phyloP scores from a whole-genome alignment of 2,888 invertebrate species.

The Eupithecia subumbrata region DNA sequence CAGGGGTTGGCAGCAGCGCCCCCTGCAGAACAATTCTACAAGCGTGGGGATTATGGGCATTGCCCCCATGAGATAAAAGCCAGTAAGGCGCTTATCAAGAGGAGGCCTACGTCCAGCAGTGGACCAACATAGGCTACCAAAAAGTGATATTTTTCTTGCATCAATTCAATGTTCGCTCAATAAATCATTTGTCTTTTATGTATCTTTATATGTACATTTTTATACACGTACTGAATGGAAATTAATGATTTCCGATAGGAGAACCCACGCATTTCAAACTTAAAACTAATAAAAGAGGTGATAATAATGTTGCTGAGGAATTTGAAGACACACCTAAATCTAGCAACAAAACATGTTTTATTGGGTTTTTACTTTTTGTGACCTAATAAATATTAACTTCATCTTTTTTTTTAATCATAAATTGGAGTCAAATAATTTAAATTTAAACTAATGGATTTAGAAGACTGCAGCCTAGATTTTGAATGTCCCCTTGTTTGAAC shows the following conservation, averaged over 20 bases:
- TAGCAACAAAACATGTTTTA: constrained; percentile 20
- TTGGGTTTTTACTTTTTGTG: constrained; percentile 9
- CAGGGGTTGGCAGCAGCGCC: no score
- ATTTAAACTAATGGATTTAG: neutral
- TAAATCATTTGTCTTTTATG: neutral
- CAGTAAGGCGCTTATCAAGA: no score
- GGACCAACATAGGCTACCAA: no score
- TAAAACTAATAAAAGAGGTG: constrained; percentile 3
- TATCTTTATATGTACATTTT: neutral
- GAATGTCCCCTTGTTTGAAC: neutral
- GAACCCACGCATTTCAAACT: constrained; percentile 18
- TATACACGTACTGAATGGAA: neutral
- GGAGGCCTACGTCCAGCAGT: no score
- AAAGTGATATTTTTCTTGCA: neutral
- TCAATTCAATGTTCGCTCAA: neutral
- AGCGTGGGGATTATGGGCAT: no score
- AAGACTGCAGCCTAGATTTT: no score
- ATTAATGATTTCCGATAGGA: constrained; percentile 13
- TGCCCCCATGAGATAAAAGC: no score
- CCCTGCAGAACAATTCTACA: no score
- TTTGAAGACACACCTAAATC: constrained; percentile 31
- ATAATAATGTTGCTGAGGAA: constrained; percentile 17
- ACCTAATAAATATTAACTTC: constrained; percentile 7
- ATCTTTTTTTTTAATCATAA: neutral
- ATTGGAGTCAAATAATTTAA: neutral